phyloP scores from a whole-genome alignment of 2,797 vertebrate species.

The Etheostoma nigrum region DNA sequence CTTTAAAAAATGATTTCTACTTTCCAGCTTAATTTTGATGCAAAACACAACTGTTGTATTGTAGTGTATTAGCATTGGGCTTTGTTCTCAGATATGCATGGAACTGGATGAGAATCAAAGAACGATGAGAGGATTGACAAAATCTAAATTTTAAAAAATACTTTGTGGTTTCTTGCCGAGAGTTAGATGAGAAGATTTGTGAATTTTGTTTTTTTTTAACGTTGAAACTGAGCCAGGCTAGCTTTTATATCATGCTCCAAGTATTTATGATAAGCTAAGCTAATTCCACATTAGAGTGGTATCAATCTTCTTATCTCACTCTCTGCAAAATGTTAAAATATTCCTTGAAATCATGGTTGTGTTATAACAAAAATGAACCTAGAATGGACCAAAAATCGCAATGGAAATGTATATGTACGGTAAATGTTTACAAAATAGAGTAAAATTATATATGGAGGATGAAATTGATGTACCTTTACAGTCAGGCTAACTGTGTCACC shows the following conservation, averaged over 20 bases:
- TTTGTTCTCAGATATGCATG: background rate
- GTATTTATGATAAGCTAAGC: background rate
- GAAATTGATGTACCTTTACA: conserved; percentile 82
- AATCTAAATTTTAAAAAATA: too few species aligned
- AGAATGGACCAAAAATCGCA: background rate
- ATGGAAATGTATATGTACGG: background rate
- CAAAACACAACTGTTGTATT: background rate
- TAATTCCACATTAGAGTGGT: background rate
- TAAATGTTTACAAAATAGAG: background rate
- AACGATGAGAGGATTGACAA: background rate
- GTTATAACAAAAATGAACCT: background rate
- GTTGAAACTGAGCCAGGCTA: background rate
- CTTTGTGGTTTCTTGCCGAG: background rate
- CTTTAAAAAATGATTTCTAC: too few species aligned
- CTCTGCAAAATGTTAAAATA: background rate
- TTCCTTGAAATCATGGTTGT: background rate
- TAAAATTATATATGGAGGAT: background rate
- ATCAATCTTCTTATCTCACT: background rate
- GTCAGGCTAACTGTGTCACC: conserved; percentile 80
- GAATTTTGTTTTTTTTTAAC: background rate
- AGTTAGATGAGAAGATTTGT: background rate
- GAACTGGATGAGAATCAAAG: background rate
- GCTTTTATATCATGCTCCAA: background rate
- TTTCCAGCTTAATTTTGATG: background rate
- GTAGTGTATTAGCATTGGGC: too few species aligned